These are phyloP conservation scores for Typhlomys cinereus DNA, from an alignment of 2,113 vertebrate genomes.

Conservation along the genomic window DNA sequence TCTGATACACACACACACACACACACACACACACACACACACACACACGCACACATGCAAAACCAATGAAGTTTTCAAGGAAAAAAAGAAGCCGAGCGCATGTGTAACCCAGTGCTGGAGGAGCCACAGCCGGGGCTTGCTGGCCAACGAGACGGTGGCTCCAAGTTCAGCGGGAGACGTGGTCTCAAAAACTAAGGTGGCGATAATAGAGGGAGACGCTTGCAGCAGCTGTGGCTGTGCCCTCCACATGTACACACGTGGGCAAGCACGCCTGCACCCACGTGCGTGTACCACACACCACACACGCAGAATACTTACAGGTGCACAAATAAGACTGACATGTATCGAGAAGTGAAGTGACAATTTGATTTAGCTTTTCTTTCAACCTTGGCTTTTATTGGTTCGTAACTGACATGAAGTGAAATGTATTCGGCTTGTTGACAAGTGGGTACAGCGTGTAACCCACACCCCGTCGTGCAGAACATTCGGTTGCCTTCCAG, in stretches of 20 bases:
- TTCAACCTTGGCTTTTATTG: not conserved
- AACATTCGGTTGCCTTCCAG: not conserved
- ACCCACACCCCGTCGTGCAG: not conserved
- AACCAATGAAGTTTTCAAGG: too few species aligned
- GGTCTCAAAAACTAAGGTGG: not conserved
- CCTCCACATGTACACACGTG: not conserved
- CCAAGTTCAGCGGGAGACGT: too few species aligned
- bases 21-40: too few species aligned
- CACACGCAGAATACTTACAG: not conserved
- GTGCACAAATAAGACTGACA: not conserved
- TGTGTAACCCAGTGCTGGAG: too few species aligned
- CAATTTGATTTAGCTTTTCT: not conserved
- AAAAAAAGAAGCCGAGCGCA: too few species aligned
- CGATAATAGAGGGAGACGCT: not conserved
- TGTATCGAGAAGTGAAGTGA: not conserved
- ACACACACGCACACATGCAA: too few species aligned
- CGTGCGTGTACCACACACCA: too few species aligned
- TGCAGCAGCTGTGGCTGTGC: too few species aligned
- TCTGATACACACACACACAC: too few species aligned
- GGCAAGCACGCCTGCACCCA: not conserved
- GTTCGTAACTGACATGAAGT: not conserved
- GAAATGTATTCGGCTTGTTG: not conserved
- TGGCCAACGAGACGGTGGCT: too few species aligned
- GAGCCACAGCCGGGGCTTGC: too few species aligned
- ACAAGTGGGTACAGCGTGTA: not conserved